Evolutionary conservation across 2,797 vertebrate species (phyloP), one percentile per base, ranked within the genome.

Genomic region (Sebastiscus albofasciatus): DNA sequence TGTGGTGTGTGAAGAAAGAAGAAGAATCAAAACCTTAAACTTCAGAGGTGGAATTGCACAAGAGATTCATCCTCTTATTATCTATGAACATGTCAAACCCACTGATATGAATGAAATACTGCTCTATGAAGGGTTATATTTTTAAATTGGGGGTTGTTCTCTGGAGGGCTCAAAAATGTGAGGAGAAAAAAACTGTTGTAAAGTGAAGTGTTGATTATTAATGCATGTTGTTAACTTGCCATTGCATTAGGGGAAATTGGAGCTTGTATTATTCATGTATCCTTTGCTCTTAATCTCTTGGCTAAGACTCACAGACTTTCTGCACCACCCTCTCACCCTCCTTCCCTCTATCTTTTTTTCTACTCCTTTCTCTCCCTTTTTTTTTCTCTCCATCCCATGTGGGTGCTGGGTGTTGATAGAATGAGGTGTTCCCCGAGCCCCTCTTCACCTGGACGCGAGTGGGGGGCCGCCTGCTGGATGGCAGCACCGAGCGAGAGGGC

Each of bases 391-490:
- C 59, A 27, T 76, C 77, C 67, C 78, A 31, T 66, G 59, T 69
- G 55, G 70, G 10, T 26, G 27, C 18, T 18, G 68, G 78, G 58
- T 70, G 73, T 54, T 58, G 72, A 79, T 94, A 99, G 98, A 99
- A 98, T 0, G 97, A 99, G 90, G 98, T 99, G 89, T 99, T 99
- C 89, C 98, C 98, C 0, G 98, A 99, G 93, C 98, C 98, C 2
- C 94, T 99, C 80, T 99, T 97, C 93, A 99, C 98, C 3, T 99
- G 98, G 98, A 99, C 98, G 0, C 95, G 98, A 4, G 98, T 99
- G 1, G 98, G 98, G 3, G 98, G 97, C 64, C 96, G 96, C 71
- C 96, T 99, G 49, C 95, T 99, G 31, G 98, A 99, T 0, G 98
- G 98, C 88, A 99, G 97, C 55, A 0, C 93, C 0, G 97, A 99